Conservation (phyloP, 1,140 invertebrate genomes). For the Antheraea mylitta region DNA sequence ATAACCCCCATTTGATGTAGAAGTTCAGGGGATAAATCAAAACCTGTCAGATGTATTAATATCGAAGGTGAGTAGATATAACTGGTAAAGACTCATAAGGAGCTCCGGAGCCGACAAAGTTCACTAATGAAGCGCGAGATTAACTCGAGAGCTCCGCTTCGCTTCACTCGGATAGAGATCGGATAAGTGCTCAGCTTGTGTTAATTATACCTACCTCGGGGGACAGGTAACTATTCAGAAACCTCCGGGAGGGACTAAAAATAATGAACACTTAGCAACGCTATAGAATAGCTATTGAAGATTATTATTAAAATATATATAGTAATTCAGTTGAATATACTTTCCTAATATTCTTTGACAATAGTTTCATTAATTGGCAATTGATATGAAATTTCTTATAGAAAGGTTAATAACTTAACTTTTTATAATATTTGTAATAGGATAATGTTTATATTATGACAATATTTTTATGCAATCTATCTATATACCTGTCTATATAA, state of each 20-base stretch:
- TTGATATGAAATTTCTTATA: no score
- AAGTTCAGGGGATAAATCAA: neutral
- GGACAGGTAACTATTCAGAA: neutral
- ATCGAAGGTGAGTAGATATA: neutral
- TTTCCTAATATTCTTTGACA: no score
- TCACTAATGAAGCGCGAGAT: slow-evolving; percentile 38
- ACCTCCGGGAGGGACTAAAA: neutral
- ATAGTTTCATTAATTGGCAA: no score
- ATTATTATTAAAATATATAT: neutral
- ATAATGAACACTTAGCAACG: neutral
- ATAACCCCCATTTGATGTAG: neutral
- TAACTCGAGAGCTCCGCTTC: slow-evolving; percentile 15
- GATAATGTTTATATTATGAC: no score
- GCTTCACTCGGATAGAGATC: neutral
- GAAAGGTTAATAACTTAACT: no score
- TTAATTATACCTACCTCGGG: slow-evolving; percentile 21
- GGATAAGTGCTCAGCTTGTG: slow-evolving; percentile 14
- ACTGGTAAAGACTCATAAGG: neutral
- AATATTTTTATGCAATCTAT: no score
- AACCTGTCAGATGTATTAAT: neutral
- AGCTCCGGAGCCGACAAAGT: slow-evolving; percentile 16
- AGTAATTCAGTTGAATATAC: no score
- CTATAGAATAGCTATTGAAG: neutral
- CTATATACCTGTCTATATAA: no score
- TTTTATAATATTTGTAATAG: no score